Evolutionary conservation across 23 tunicate genomes (phyloP).

Genomic region (Phallusia fumigata): DNA sequence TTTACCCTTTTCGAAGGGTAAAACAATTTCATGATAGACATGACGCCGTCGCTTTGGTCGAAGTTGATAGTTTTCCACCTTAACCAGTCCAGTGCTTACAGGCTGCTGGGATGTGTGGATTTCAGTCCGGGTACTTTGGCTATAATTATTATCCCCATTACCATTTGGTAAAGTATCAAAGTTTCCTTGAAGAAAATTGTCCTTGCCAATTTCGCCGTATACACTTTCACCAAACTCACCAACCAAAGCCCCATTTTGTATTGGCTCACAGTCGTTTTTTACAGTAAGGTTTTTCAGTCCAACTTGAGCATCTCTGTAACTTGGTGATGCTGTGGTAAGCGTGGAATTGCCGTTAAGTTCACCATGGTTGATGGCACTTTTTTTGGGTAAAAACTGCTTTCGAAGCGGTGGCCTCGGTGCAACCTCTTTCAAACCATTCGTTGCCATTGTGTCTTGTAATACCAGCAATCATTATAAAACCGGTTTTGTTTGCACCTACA

Average conservation of each 20-base stretch:
- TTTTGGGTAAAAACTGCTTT: constrained; percentile 2
- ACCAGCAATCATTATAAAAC: too few relatives aligned
- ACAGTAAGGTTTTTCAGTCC: not conserved
- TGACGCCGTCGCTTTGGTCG: not conserved
- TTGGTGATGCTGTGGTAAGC: not conserved
- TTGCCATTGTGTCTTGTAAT: not conserved
- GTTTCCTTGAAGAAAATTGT: not conserved
- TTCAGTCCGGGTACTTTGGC: too few relatives aligned
- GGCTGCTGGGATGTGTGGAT: not conserved
- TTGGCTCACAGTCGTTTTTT: not conserved
- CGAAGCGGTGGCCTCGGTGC: not conserved
- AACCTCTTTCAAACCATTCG: not conserved
- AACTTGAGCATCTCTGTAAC: not conserved
- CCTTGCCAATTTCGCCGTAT: not conserved
- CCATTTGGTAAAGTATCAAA: not conserved
- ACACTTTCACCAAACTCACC: not conserved
- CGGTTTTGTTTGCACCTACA: too few relatives aligned
- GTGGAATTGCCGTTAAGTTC: not conserved
- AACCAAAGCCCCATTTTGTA: not conserved
- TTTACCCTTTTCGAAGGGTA: not conserved
- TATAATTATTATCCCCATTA: not conserved
- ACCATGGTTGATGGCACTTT: not conserved
- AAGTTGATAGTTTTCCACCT: not conserved
- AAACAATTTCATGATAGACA: constrained; percentile 9
- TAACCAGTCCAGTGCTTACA: not conserved